Evolutionary conservation across 2,797 vertebrate species (phyloP).

Genomic region (Pseudochaenichthys georgianus): DNA sequence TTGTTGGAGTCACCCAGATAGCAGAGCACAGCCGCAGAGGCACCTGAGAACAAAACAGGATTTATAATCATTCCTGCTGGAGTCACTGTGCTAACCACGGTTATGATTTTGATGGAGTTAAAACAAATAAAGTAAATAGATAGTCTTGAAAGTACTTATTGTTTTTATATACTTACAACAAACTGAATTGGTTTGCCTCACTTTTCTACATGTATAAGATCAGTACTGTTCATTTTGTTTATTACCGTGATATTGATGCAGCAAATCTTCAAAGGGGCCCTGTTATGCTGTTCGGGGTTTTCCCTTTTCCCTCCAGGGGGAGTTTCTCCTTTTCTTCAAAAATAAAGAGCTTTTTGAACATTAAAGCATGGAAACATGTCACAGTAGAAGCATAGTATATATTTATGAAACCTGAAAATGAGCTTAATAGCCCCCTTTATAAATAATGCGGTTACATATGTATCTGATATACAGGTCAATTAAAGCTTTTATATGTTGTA

Average conservation of each 20-base stretch:
- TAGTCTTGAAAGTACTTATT: neutral
- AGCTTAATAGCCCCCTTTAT: neutral
- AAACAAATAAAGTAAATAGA: neutral
- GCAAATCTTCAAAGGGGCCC: neutral
- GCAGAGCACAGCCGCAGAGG: conserved; percentile 37
- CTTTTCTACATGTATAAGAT: neutral
- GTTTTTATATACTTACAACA: neutral
- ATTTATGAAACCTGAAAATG: no score
- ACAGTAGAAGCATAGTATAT: no score
- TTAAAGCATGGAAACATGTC: no score
- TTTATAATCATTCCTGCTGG: neutral
- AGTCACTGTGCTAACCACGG: neutral
- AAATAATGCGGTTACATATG: neutral
- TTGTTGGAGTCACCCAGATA: conserved; percentile 65
- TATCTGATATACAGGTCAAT: conserved; percentile 1
- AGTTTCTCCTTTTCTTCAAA: no score
- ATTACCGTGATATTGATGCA: conserved; percentile 1
- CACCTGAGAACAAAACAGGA: conserved; percentile 21
- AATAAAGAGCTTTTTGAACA: no score
- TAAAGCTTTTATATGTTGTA: conserved; percentile 1
- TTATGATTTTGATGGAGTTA: conserved; percentile 1
- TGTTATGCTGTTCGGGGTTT: no score
- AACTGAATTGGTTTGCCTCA: neutral
- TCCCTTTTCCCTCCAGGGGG: no score
- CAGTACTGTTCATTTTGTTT: neutral